Evolutionary conservation across 2,113 vertebrate genomes (phyloP).

Genomic region (Alosa alosa): DNA sequence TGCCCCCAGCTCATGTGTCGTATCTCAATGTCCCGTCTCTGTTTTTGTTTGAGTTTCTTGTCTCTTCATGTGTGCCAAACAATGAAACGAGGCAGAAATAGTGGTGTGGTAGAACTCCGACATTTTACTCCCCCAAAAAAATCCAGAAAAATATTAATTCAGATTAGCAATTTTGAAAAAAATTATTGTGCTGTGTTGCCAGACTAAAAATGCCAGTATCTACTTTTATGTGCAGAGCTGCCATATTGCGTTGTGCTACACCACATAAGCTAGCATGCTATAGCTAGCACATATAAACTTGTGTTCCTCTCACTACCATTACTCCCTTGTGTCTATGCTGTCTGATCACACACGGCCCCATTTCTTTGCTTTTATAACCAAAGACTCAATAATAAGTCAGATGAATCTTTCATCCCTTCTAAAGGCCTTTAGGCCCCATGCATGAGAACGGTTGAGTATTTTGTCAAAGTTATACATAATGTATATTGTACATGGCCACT

Average conservation of each 20-base stretch:
- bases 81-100: neutral
- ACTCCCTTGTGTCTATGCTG: neutral
- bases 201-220: neutral
- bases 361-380: slow-evolving; percentile 8
- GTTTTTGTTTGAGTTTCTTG: neutral
- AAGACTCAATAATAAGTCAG: neutral
- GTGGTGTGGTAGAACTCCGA: neutral
- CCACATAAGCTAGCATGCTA: neutral
- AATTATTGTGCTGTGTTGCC: neutral
- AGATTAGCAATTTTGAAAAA: neutral
- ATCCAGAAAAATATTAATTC: neutral
- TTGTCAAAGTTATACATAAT: neutral
- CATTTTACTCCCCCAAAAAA: neutral
- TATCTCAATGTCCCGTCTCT: neutral
- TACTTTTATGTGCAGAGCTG: neutral
- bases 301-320: neutral
- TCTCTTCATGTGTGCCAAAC: neutral
- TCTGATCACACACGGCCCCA: neutral
- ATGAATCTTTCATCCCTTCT: neutral
- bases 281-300: neutral
- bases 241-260: neutral
- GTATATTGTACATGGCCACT: neutral
- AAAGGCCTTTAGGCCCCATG: neutral
- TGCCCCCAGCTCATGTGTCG: neutral
- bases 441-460: neutral